Evolutionary conservation across 2,888 invertebrate species (phyloP), one percentile per base, ranked within the genome.

Genomic region (Amblyjoppa fuscipennis): DNA sequence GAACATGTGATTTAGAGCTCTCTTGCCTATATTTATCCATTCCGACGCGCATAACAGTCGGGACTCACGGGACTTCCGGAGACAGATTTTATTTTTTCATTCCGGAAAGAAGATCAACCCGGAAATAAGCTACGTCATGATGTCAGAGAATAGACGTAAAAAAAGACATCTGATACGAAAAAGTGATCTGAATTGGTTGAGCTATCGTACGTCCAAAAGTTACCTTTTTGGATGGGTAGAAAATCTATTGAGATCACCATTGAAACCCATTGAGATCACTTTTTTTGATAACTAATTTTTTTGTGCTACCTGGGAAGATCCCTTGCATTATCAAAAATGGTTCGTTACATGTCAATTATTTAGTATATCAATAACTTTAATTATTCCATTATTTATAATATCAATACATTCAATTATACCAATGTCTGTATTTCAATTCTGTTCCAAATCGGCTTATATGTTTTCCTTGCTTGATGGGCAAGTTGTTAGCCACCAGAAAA

Each of bases 401-500:
- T 49, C 13, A 38, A 1, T 34, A 34, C 0, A 34, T 6, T 34
- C 34, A 41, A 2, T 41, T 41, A 11, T 41, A 71, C 25, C 13
- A n/a, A 66, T 45, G 68, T 49, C 70, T 51, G 4, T 11, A 79
- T 79, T 75, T 53, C 11, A 76, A 45, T 64, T 41, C 56, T 6
- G 53, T 31, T 31, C 69, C 25, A 61, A 77, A 86, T 86, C 68
- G 70, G 64, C 38, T 53, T 61, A 68, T 49, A 49, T 84, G 81
- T 79, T 82, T 81, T 73, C 61, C 20, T 85, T 71, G 77, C 34
- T 64, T 78, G 81, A 86, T 81, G 84, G 70, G 74, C 53, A 81
- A 82, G 84, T 79, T 83, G 25, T 53, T 13, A 28, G 81, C 71
- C 69, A 53, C 56, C 59, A 49, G 59, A 49, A n/a, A 83, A 64